Evolutionary conservation across 2,888 invertebrate genomes (phyloP).

Genomic region (Nomada fabriciana): DNA sequence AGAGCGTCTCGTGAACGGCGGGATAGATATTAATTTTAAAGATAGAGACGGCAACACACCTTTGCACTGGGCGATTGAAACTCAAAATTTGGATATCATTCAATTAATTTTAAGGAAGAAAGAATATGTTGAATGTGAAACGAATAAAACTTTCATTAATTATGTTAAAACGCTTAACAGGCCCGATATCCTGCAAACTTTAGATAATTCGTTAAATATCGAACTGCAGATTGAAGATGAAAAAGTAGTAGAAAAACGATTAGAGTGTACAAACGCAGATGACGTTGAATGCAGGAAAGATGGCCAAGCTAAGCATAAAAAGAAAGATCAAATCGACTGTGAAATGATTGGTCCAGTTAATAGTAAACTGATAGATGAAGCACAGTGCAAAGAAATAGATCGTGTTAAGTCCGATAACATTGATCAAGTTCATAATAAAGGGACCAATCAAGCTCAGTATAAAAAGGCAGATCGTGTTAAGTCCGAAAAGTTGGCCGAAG

Average conservation of each 20-base stretch:
- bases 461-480: background rate
- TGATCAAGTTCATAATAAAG: too few species aligned
- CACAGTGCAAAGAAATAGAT: too few species aligned
- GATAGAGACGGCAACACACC: background rate
- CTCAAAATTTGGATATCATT: background rate
- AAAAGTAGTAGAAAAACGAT: background rate
- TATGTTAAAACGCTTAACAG: background rate
- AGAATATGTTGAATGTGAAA: background rate
- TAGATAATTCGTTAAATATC: background rate
- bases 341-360: too few species aligned
- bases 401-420: too few species aligned
- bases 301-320: too few species aligned
- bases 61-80: background rate
- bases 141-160: background rate
- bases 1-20: background rate
- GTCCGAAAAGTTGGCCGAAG: too few species aligned
- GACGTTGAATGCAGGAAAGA: too few species aligned
- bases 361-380: too few species aligned
- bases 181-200: background rate
- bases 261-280: background rate
- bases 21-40: background rate
- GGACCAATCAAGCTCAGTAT: too few species aligned
- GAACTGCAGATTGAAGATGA: background rate
- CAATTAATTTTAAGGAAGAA: background rate
- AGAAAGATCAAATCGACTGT: too few species aligned